These are phyloP conservation scores for Phymatocera aterrima DNA, from an alignment of 2,888 invertebrate genomes.

Conservation along the genomic window DNA sequence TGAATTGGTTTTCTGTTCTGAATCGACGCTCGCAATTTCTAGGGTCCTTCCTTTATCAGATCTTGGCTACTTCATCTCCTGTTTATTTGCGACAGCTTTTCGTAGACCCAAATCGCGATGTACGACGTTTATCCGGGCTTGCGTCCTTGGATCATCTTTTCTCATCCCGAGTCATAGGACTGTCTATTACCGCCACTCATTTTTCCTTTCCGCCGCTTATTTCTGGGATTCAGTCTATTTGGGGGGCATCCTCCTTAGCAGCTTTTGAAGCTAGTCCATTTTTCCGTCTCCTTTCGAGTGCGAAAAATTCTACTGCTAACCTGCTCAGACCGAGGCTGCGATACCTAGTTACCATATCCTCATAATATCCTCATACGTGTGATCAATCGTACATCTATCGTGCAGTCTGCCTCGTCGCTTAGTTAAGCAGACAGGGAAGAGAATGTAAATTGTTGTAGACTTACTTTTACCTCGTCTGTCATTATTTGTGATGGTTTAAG, in stretches of 20 bases:
- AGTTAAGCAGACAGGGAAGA: too few species aligned
- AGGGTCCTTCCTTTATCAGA: not conserved
- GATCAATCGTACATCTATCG: too few species aligned
- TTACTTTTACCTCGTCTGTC: too few species aligned
- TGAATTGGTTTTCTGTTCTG: not conserved
- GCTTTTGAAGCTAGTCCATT: not conserved
- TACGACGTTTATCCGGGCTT: not conserved
- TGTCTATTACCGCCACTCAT: not conserved
- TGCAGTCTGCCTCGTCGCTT: too few species aligned
- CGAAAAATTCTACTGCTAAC: not conserved
- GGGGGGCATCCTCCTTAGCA: not conserved
- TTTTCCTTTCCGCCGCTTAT: slow-evolving; percentile 4
- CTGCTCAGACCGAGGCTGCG: not conserved
- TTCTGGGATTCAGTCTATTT: not conserved
- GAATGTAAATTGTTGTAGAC: too few species aligned
- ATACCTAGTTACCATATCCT: too few species aligned
- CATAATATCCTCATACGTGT: too few species aligned
- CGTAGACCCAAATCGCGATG: not conserved
- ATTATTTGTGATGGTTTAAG: too few species aligned
- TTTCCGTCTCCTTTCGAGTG: not conserved
- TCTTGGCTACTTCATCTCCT: not conserved
- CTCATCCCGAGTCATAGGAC: slow-evolving; percentile 18
- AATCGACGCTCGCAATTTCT: not conserved
- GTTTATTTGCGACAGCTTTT: slow-evolving; percentile 8
- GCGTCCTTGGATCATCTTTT: not conserved